Base-by-base conservation (phyloP, 2,797 vertebrate genomes). In the Enoplosus armatus region DNA sequence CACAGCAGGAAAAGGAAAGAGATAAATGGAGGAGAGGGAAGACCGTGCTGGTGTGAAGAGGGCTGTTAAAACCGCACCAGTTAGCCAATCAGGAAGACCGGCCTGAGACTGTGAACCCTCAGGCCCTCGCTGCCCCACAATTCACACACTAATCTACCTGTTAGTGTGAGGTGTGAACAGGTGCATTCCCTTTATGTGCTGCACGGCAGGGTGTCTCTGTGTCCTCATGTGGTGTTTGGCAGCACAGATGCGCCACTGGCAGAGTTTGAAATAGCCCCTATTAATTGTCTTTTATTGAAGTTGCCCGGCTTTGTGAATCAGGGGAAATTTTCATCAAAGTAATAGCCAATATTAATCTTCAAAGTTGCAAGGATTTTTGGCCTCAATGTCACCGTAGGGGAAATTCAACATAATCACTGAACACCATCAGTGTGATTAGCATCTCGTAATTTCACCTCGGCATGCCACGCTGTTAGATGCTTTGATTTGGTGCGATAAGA, bases 1-100 rank as follows among this genome's bases (percentile, higher is more conserved):
- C 87, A 61, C 77, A 77, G 85, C 94, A 93, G 95, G 93, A 95
- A 95, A 77, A 79, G 90, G 93, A 93, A 94, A 88, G 82, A 88
- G 89, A 92, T 92, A 92, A 93, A 90, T 82, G 75, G 83, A 85
- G 78, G 63, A 84, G 82, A 84, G 78, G 86, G 87, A 93, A 91
- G 78, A 87, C 75, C 85, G 63, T 87, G 92, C 82, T 89, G 92
- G 93, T 94, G 93, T 94, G 93, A 95, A 93, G 84, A 92, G 88
- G 83, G 85, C 86, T 81, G 81, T 89, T 87, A 77, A 84, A 90
- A 80, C 56, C 12, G n/a, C 62, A 66, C 68, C 69, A 69, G 68
- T 45, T 45, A 78, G 79, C 67, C 82, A 71, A 65, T 87, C 64
- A 80, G 85, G 75, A 80, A 82, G 59, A 71, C 29, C 29, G 45